Percentiles rank a stretch among this genome's conserved stretches.
Conservation (phyloP, 2,113 vertebrate species). For the Bambusicola thoracicus region DNA sequence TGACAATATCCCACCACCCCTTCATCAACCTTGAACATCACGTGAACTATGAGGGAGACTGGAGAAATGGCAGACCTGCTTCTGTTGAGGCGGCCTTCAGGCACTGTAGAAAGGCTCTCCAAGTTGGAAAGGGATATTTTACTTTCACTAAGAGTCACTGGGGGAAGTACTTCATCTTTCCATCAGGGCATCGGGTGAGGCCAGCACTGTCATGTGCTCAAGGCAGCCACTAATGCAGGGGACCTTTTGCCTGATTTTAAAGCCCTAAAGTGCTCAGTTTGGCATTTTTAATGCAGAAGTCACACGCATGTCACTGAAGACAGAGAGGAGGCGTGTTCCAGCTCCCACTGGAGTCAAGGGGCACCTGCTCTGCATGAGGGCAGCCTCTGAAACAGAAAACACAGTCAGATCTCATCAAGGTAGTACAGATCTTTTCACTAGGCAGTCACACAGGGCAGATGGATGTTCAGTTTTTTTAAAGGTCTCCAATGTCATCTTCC, state of each 20-base stretch:
- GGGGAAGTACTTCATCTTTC: background rate
- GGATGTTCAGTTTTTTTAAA: background rate
- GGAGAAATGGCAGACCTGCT: background rate
- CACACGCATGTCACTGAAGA: background rate
- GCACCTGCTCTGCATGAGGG: accelerated
- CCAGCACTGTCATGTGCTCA: background rate
- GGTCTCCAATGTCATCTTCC: background rate
- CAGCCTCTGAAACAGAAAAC: background rate
- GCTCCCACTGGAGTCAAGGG: background rate
- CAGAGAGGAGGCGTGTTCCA: background rate
- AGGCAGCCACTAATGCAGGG: background rate
- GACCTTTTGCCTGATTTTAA: background rate
- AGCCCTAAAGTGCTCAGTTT: background rate
- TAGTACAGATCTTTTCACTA: background rate
- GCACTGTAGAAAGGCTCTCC: background rate
- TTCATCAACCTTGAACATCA: background rate
- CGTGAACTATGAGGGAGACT: background rate
- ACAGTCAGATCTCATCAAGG: background rate
- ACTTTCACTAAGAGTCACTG: background rate
- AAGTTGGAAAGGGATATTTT: background rate
- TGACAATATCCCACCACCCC: background rate
- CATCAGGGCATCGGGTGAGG: background rate
- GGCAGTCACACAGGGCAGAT: background rate
- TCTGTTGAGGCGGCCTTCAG: background rate
- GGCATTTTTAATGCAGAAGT: background rate